These are phyloP conservation scores for Synergus laeviventris DNA, from an alignment of 2,888 invertebrate genomes.

Conservation along the genomic window DNA sequence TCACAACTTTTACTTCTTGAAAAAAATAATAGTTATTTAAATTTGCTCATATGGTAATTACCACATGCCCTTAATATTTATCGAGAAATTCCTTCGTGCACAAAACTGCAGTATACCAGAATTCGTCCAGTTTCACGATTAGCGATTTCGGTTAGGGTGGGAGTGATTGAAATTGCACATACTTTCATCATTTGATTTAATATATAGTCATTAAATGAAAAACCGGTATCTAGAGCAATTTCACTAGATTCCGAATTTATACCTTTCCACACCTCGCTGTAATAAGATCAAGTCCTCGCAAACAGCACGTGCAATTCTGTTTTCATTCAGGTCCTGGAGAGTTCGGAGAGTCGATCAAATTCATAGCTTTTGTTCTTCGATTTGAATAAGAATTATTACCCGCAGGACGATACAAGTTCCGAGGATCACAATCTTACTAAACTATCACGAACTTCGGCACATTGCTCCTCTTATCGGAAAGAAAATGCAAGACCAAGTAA, in stretches of 20 bases:
- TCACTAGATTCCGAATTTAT: not conserved
- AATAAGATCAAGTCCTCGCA: not conserved
- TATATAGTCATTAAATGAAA: not conserved
- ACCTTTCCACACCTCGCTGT: not conserved
- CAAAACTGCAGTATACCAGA: not conserved
- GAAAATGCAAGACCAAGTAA: conserved; percentile 22
- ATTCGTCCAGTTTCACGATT: not conserved
- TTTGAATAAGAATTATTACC: not conserved
- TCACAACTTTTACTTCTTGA: too few species aligned
- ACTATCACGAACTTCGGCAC: not conserved
- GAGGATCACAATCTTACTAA: not conserved
- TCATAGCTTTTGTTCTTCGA: not conserved
- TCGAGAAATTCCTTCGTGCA: too few species aligned
- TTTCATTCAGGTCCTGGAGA: not conserved
- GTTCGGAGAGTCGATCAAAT: not conserved
- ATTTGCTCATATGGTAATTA: too few species aligned
- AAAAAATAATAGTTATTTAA: too few species aligned
- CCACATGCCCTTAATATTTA: too few species aligned
- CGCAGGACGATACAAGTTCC: not conserved
- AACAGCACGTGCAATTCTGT: conserved; percentile 1
- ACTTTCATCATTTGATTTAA: not conserved
- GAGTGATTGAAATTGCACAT: not conserved
- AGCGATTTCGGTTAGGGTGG: not conserved
- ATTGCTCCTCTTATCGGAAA: conserved; percentile 2
- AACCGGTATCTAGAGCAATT: not conserved